Percentiles rank a stretch among this genome's conserved stretches.
Conservation (phyloP, 2,888 invertebrate species). For the Eristalinus sepulchralis region DNA sequence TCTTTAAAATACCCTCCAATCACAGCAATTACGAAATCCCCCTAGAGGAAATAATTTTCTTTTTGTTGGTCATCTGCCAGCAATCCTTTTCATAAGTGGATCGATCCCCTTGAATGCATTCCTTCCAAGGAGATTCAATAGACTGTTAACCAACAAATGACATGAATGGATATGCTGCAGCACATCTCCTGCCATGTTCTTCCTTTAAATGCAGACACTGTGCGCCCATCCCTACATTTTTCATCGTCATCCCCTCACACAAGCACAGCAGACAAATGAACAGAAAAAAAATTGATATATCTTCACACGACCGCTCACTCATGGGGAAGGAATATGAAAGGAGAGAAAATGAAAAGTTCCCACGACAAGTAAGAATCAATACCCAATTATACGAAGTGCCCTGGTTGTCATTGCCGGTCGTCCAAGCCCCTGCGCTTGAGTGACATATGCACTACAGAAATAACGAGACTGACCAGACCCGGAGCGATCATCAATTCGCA, state of each 20-base stretch:
- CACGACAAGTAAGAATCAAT: slow-evolving; percentile 18
- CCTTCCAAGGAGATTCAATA: not conserved
- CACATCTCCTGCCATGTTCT: not conserved
- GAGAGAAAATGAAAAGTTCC: slow-evolving; percentile 1
- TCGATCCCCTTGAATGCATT: not conserved
- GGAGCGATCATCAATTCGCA: not conserved
- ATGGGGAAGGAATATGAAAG: not conserved
- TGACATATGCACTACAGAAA: not conserved
- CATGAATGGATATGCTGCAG: not conserved
- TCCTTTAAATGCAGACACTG: not conserved
- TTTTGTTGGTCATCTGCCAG: not conserved
- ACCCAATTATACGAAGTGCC: slow-evolving; percentile 12
- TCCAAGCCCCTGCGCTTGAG: not conserved
- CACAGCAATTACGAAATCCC: not conserved
- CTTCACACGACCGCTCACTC: not conserved
- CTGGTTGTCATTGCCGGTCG: not conserved
- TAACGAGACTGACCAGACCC: not conserved
- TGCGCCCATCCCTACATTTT: not conserved
- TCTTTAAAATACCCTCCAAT: not conserved
- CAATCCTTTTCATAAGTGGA: not conserved
- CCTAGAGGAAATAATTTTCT: not conserved
- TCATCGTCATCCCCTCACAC: not conserved
- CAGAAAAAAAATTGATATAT: not conserved
- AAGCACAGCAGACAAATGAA: not conserved
- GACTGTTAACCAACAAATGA: not conserved